Base-by-base conservation (phyloP, 1,140 invertebrate species). In the Penaeus vannamei region DNA sequence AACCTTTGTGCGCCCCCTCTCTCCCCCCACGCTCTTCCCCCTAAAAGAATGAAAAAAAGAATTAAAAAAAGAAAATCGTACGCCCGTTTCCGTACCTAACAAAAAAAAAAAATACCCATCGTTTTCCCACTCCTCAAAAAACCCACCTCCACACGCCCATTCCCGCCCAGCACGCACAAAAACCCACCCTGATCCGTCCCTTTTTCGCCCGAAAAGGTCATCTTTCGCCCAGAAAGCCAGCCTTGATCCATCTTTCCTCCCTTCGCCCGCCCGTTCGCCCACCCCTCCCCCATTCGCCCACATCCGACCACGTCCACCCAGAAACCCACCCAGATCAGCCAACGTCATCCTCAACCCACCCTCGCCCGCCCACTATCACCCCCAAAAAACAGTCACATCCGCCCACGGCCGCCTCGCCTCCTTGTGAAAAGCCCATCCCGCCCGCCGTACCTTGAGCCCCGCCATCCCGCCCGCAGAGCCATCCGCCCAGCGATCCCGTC, bases 251-350 rank as follows among this genome's bases (percentile, higher is more conserved):
- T 22, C 32, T 22, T 20, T 46, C 76, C 32, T 17, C 19, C 76
- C 32, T 36, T 79, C 76, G 29, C 19, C 7, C 22, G 26, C 76
- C 76, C 76, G 26, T 46, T 36, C 46, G 22, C 76, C 8, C 76
- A 32, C 32, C 29, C 19, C 76, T 12, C 76, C 76, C 32, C 29
- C 19, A 79, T 79, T 14, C 32, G 17, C 76, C 22, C 29, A 26
- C 76, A 79, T 36, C 76, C 76, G 46, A 8, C 72, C 72, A 77
- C 72, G 42, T n/a, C 76, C 32, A 79, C 32, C 76, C 7, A 79
- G 17, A 36, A 36, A 36, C 76, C 32, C 4, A n/a, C 76, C 76
- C 76, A 79, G 29, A 79, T 36, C 76, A 29, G 46, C 76, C 32
- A 29, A 3, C n/a, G 22, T 79, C 22, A 29, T 36, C 46, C 76